Conservation (phyloP, 2,797 vertebrate genomes). For the Pseudochirops cupreus region DNA sequence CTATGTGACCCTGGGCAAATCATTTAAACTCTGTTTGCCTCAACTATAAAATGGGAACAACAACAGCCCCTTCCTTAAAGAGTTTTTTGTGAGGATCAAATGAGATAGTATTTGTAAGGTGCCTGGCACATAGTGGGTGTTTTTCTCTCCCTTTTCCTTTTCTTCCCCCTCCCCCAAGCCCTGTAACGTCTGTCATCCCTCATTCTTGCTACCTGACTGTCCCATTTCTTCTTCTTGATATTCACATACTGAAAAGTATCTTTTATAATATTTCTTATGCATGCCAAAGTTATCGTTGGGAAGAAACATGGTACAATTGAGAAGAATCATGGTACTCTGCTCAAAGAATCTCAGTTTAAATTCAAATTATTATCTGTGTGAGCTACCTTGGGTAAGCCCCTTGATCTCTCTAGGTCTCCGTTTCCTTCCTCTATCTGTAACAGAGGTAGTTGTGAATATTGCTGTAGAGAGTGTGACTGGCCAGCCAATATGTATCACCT, state of each 20-base stretch:
- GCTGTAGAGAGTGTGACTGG: not conserved
- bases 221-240: not conserved
- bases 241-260: not conserved
- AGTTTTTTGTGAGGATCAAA: not conserved
- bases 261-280: not conserved
- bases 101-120: not conserved
- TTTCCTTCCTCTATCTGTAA: not conserved
- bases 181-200: not conserved
- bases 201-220: not conserved
- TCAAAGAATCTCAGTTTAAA: not conserved
- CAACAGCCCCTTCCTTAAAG: not conserved
- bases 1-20: not conserved
- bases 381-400: not conserved
- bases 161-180: not conserved
- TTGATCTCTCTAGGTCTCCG: not conserved
- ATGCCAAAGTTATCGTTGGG: not conserved
- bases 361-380: not conserved
- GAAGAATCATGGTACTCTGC: not conserved
- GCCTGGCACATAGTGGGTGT: not conserved
- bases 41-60: not conserved
- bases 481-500: not conserved
- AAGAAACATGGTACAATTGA: not conserved
- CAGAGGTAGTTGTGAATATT: not conserved
- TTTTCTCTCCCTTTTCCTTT: not conserved
- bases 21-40: not conserved